phyloP scores from a whole-genome alignment of 2,888 invertebrate genomes.

The Zaprionus lineosus region DNA sequence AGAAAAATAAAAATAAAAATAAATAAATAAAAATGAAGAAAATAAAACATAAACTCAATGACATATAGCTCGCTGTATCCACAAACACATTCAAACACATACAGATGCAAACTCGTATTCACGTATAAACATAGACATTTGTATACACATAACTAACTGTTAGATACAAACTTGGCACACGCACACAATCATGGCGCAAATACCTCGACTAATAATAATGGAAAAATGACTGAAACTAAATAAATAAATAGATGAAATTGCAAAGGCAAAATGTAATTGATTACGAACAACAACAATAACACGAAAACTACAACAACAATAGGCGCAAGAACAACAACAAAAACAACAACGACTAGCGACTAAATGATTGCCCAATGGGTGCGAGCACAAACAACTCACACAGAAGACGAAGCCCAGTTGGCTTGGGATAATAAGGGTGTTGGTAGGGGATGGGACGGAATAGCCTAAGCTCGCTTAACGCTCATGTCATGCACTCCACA shows the following conservation, averaged over 20 bases:
- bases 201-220: slow-evolving; percentile 71
- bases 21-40: slow-evolving; percentile 11
- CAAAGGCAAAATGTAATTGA: slow-evolving; percentile 78
- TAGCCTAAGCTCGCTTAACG: slow-evolving; percentile 65
- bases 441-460: slow-evolving; percentile 24
- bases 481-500: slow-evolving; percentile 71
- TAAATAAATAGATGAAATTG: slow-evolving; percentile 78
- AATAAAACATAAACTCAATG: slow-evolving; percentile 60
- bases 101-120: slow-evolving; percentile 13
- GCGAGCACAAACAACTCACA: slow-evolving; percentile 50
- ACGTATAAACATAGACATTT: neutral
- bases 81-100: slow-evolving; percentile 25
- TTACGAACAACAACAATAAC: slow-evolving; percentile 57
- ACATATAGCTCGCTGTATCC: slow-evolving; percentile 37
- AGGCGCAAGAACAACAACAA: slow-evolving; percentile 10
- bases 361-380: slow-evolving; percentile 77
- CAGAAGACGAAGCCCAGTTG: slow-evolving; percentile 19
- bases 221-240: slow-evolving; percentile 73
- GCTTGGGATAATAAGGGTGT: neutral
- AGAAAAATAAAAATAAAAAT: slow-evolving; percentile 33
- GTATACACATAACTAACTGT: slow-evolving; percentile 53
- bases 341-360: slow-evolving; percentile 45
- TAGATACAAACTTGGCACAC: slow-evolving; percentile 63
- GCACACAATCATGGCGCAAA: slow-evolving; percentile 28
- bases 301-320: slow-evolving; percentile 24